Evolutionary conservation across 2,888 invertebrate species (phyloP).

Genomic region (Heteromyza rotundicornis): DNA sequence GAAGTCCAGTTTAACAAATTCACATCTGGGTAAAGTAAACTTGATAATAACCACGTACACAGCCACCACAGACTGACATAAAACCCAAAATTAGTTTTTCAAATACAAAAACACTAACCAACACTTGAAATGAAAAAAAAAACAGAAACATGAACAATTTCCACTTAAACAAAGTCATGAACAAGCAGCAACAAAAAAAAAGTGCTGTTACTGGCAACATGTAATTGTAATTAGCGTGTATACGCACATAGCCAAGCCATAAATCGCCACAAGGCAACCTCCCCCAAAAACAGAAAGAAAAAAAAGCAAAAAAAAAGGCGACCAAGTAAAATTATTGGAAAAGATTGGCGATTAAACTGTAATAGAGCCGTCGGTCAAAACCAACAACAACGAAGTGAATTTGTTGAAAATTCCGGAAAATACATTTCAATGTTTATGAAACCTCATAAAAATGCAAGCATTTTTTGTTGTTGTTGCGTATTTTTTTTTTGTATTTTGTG

Average conservation of each 20-base stretch:
- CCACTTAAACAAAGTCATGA: no score
- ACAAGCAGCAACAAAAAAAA: conserved; percentile 6
- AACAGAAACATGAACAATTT: no score
- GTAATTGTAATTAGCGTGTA: not conserved
- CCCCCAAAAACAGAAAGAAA: not conserved
- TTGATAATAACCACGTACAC: no score
- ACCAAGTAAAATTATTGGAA: conserved; percentile 14
- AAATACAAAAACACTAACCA: no score
- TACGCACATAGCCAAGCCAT: not conserved
- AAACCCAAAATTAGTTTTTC: no score
- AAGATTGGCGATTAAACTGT: conserved; percentile 16
- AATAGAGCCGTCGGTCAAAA: conserved; percentile 12
- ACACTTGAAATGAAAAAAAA: no score
- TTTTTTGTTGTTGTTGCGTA: no score
- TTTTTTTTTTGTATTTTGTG: not conserved
- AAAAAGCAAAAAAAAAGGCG: not conserved
- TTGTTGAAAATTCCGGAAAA: conserved; percentile 17
- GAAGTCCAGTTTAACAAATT: no score
- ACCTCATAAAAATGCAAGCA: not conserved
- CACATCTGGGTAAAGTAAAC: no score
- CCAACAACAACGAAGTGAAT: not conserved
- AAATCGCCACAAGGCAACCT: no score
- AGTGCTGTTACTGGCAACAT: not conserved
- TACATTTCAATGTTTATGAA: not conserved
- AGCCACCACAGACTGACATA: no score